Evolutionary conservation across 2,113 vertebrate genomes (phyloP), one percentile per base, ranked within the genome.

Genomic region (Pitta sordida): DNA sequence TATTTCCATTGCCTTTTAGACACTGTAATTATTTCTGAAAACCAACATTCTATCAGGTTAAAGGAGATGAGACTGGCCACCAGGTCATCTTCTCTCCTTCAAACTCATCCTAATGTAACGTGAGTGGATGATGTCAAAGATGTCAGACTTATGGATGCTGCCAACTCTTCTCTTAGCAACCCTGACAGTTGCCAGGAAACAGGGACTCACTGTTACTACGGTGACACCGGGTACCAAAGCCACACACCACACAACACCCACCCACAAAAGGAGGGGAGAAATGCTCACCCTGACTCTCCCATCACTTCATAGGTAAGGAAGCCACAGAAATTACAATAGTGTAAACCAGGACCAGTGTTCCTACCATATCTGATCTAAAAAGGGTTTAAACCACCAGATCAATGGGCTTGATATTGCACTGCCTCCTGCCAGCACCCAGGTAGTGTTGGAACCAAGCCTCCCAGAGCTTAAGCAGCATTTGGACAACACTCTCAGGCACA

Each of bases 101-200:
- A 73, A 82, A 77, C 39, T 60, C 49, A 51, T 32, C n/a, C 49
- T 41, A 74, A 27, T 30, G 39, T 5, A 74, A 48, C 7, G 41
- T 27, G 44, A 86, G 68, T 6, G 4, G 79, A 78, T 82, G 60
- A 86, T 89, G 68, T 88, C 86, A 93, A 15, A 83, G 80, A 82
- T 20, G 4, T 74, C 90, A 90, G 41, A 82, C 74, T 84, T 52
- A 78, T 17, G 4, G 74, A 81, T 43, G 46, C 34, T 83, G 74
- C 51, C 0, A 5, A 15, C 62, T 91, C 79, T 77, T 91, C 91
- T 65, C 95, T 95, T 86, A 94, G 93, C 94, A 95, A 88, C 92
- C 52, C 68, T 48, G 67, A 71, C 82, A 82, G 92, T 93, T 96
- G 89, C 94, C 73, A 69, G 92, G 95, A 58, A 69, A 96, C 67